Base-by-base conservation (phyloP, 2,797 vertebrate species). In the Coregonus ussuriensis region DNA sequence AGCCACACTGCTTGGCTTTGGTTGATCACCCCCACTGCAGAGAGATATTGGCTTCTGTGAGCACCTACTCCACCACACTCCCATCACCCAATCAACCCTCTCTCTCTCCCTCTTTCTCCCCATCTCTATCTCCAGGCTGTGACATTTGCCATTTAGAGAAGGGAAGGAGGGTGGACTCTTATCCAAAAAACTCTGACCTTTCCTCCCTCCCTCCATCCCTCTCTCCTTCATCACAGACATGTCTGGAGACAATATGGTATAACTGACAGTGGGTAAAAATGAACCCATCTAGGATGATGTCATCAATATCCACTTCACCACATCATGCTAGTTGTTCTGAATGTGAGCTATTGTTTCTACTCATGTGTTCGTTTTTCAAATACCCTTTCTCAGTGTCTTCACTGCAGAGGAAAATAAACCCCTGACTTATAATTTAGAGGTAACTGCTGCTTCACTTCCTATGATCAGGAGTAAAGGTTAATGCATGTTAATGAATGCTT, bases 401-500 rank as follows among this genome's bases (percentile, higher is more conserved):
- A 78, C 78, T 80, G 56, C 6, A 18, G 15, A n/a, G n/a, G 74
- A 25, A 82, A 77, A 62, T 68, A 77, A 81, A 85, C 79, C 76
- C 67, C 74, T 81, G 72, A 76, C 76, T 87, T 83, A 81, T 33
- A 47, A 47, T 47, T 81, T 86, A 84, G 80, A 86, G 85, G 84
- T 90, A 88, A 84, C 77, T 85, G 77, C 81, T 63, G 81, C 84
- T 74, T 85, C 31, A n/a, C 35, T 63, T 35, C 35, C 52, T 41
- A 41, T 25, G 18, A 59, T 37, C 80, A 75, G 85, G 75, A 76
- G 81, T 83, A 92, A 93, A 92, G 90, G 90, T 92, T 91, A 92
- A 92, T 91, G 88, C 90, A 93, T 91, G 92, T 91, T 92, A 93
- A 93, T 91, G 88, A 90, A 92, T 92, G 91, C 91, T 91, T 83